Conservation (phyloP, 2,888 invertebrate genomes). For the Graphium colonna region DNA sequence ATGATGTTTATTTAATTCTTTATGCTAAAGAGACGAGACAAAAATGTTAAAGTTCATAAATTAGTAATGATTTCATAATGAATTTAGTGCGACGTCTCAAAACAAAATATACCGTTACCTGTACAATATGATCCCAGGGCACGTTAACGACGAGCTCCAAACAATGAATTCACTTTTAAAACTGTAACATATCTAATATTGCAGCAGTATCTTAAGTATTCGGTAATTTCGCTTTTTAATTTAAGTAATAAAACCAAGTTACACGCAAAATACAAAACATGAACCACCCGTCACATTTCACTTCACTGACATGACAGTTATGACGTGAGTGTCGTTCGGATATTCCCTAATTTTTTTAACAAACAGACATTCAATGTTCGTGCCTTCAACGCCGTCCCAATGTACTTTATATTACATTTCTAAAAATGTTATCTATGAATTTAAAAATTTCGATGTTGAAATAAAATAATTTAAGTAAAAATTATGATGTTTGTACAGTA, state of each 20-base stretch:
- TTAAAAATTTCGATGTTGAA: too few relatives aligned
- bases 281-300: slow-evolving; percentile 66
- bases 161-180: slow-evolving; percentile 45
- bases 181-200: slow-evolving; percentile 28
- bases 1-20: not conserved
- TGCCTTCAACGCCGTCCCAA: not conserved
- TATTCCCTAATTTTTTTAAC: slow-evolving; percentile 14
- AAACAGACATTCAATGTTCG: slow-evolving; percentile 19
- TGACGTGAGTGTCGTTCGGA: slow-evolving; percentile 36
- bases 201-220: slow-evolving; percentile 37
- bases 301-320: slow-evolving; percentile 38
- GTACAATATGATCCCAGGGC: slow-evolving; percentile 48
- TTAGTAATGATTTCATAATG: slow-evolving; percentile 39
- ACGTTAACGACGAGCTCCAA: slow-evolving; percentile 40
- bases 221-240: slow-evolving; percentile 53
- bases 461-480: not conserved
- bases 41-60: slow-evolving; percentile 22
- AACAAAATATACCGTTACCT: slow-evolving; percentile 76
- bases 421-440: too few relatives aligned
- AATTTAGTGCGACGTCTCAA: slow-evolving; percentile 61
- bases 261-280: slow-evolving; percentile 64
- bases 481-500: too few relatives aligned
- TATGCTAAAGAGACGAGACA: not conserved
- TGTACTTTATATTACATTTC: too few relatives aligned
- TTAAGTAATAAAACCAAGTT: slow-evolving; percentile 69